Base-by-base conservation (phyloP, 2,113 vertebrate species). In the Peromyscus polionotus region DNA sequence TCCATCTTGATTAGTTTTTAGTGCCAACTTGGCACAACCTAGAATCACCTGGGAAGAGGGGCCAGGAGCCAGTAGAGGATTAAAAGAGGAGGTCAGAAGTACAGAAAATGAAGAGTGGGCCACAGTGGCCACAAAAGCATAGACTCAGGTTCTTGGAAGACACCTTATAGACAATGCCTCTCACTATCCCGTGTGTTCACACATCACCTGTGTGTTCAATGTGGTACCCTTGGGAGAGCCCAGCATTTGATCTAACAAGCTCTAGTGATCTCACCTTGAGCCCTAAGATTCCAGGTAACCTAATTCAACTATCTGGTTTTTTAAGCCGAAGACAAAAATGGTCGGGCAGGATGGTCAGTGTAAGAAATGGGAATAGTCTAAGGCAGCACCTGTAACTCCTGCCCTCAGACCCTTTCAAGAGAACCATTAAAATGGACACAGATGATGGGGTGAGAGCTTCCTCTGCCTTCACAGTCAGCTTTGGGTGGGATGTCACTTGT, bases 51-150 rank as follows among this genome's bases (percentile, higher is more conserved):
- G 77, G 51, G 79, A 45, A 63, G 81, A 85, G 39, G n/a, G 39
- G 24, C 39, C 39, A 65, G 59, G 13, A 84, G 24, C 51, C n/a
- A 39, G 36, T 14, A 24, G 7, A 84, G 61, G 83, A 16, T 31
- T 8, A 81, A n/a, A 75, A 63, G 91, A 92, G 91, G 92, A 81
- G 90, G 90, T 80, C 80, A 79, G 91, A 95, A 24, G 9, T 33
- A 76, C 9, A 19, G 59, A 31, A 14, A 90, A 54, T 45, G 13
- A 17, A 45, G 28, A 4, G 3, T 20, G 36, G 54, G 22, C 22
- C 36, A 42, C 26, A 1, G 70, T 5, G 26, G 36, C 26, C 84
- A 91, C 72, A 10, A 42, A 91, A 48, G 92, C 45, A 54, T 39
- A n/a, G 63, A 63, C 61, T 63, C 19, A 0, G 93, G 81, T 51